Evolutionary conservation across 2,113 vertebrate genomes (phyloP).

Genomic region (Microtus richardsoni): DNA sequence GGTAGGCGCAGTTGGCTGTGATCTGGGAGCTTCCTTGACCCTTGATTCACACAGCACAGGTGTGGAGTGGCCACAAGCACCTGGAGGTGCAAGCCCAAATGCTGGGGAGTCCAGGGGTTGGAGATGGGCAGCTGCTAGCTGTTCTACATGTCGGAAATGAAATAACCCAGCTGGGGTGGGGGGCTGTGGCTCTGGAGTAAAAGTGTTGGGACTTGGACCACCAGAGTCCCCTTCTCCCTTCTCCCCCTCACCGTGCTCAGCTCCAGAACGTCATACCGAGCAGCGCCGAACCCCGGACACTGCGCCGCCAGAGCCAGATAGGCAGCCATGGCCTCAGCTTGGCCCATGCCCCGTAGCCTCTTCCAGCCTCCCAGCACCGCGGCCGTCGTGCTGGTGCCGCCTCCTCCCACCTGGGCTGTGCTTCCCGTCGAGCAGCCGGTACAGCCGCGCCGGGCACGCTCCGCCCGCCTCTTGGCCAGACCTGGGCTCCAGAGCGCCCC

Average conservation of each 20-base stretch:
- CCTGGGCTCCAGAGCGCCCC: constrained; percentile 91
- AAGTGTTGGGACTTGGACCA: constrained; percentile 65
- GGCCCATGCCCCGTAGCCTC: constrained; percentile 91
- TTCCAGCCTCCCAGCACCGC: constrained; percentile 95
- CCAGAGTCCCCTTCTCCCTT: constrained; percentile 77
- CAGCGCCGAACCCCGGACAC: constrained; percentile 96
- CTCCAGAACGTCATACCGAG: constrained; percentile 93
- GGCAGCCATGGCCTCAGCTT: constrained; percentile 93
- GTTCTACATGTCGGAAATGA: not conserved
- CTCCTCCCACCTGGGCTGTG: constrained; percentile 82
- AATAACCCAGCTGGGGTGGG: not conserved
- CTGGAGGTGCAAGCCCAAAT: not conserved
- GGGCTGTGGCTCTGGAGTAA: constrained; percentile 53
- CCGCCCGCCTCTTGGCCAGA: constrained; percentile 90
- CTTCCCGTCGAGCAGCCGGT: constrained; percentile 89
- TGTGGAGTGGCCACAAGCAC: not conserved
- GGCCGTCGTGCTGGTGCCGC: constrained; percentile 88
- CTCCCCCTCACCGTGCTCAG: constrained; percentile 93
- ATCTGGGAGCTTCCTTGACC: not conserved
- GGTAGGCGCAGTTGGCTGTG: not conserved
- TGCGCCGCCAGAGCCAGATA: constrained; percentile 93
- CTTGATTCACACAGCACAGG: not conserved
- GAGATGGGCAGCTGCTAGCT: not conserved
- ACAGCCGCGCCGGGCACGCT: constrained; percentile 88
- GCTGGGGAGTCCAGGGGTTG: not conserved